A percentile compares a stretch with the other conserved stretches of the same genome.
phyloP scores from a whole-genome alignment of 2,113 vertebrate species.

The Rhinolophus ferrumequinum region DNA sequence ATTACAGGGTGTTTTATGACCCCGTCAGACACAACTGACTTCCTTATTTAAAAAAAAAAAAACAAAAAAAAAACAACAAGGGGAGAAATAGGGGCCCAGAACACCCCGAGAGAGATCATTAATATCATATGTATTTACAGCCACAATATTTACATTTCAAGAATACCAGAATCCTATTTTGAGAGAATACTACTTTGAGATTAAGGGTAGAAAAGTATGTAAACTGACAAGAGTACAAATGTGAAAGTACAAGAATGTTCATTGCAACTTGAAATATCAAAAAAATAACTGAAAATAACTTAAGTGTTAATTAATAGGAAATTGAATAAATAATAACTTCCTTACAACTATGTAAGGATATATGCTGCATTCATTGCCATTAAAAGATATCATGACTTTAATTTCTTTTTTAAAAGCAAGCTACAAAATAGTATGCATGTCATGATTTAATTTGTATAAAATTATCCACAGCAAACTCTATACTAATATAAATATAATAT shows the following conservation, averaged over 20 bases:
- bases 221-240: neutral
- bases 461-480: neutral
- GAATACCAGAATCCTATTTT: neutral
- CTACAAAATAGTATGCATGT: neutral
- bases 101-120: neutral
- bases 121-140: neutral
- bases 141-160: neutral
- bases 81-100: neutral
- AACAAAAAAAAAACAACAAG: neutral
- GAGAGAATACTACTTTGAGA: neutral
- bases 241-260: neutral
- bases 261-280: neutral
- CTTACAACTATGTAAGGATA: neutral
- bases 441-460: neutral
- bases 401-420: neutral
- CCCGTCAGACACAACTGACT: neutral
- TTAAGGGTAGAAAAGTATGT: neutral
- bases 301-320: neutral
- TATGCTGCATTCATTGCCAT: neutral
- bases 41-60: conserved; percentile 2
- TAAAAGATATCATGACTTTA: neutral
- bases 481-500: neutral
- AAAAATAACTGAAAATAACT: conserved; percentile 1
- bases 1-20: neutral
- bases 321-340: neutral